phyloP scores from a whole-genome alignment of 1,140 invertebrate species.

The Teleopsis dalmanni region DNA sequence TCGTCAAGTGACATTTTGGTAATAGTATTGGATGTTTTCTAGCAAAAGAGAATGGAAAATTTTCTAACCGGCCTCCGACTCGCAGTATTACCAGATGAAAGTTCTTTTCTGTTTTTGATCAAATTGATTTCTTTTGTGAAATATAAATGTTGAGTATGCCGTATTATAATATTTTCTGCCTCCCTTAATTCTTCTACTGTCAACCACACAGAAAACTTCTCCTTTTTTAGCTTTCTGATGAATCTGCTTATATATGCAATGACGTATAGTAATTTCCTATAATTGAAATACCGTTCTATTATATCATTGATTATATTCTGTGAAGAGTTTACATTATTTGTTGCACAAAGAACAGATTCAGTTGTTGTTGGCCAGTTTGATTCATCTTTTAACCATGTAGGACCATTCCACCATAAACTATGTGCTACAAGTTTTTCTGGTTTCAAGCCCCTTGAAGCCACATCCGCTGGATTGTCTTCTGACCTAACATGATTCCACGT shows the following conservation, averaged over 20 bases:
- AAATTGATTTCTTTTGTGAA: background rate
- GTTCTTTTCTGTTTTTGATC: background rate
- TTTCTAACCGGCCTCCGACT: conserved; percentile 22
- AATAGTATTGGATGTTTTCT: conserved; percentile 16
- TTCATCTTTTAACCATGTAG: background rate
- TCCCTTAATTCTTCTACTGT: background rate
- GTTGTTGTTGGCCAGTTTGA: background rate
- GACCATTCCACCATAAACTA: conserved; percentile 2
- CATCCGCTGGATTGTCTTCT: conserved; percentile 1
- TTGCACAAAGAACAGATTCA: background rate
- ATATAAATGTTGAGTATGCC: background rate
- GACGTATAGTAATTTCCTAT: background rate
- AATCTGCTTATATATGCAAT: background rate
- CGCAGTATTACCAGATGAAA: conserved; percentile 11
- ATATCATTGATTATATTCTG: background rate
- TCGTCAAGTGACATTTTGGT: conserved; percentile 14
- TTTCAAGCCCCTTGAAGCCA: background rate
- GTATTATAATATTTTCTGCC: background rate
- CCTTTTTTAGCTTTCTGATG: background rate
- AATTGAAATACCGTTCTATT: background rate
- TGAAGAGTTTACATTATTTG: background rate
- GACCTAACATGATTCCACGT: conserved; percentile 1
- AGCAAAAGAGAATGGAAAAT: conserved; percentile 1
- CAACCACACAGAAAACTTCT: background rate
- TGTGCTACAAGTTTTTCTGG: background rate